Conservation (phyloP, 2,888 invertebrate genomes). For the Galeruca laticollis region DNA sequence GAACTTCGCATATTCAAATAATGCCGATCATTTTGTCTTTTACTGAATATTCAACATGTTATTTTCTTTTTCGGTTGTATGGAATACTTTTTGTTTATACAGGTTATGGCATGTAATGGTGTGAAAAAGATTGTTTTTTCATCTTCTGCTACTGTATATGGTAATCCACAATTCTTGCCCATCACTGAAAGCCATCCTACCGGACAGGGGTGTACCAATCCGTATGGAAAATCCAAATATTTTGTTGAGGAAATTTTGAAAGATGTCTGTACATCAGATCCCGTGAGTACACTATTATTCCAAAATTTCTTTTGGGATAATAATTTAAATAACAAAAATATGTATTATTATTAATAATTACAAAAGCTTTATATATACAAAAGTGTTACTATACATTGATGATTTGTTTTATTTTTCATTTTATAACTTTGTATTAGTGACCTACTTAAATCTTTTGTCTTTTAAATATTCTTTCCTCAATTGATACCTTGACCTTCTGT, state of each 20-base stretch:
- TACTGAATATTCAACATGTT: too few species aligned
- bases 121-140: constrained; percentile 86
- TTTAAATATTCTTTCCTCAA: background rate
- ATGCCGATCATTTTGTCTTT: too few species aligned
- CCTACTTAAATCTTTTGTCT: constrained; percentile 3
- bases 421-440: background rate
- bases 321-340: too few species aligned
- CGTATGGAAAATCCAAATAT: constrained; percentile 94
- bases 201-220: constrained; percentile 87
- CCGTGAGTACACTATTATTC: constrained; percentile 70
- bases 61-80: too few species aligned
- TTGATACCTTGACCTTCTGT: background rate
- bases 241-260: constrained; percentile 95
- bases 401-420: too few species aligned
- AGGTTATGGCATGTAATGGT: constrained; percentile 82
- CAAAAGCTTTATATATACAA: too few species aligned
- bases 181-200: constrained; percentile 87
- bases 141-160: constrained; percentile 96
- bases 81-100: constrained; percentile 29
- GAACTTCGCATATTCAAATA: too few species aligned
- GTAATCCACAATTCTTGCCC: constrained; percentile 85
- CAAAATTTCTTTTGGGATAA: too few species aligned
- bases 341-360: too few species aligned
- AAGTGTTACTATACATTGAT: too few species aligned
- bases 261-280: constrained; percentile 83